Evolutionary conservation across 2,113 vertebrate species (phyloP).

Genomic region (Callithrix jacchus): DNA sequence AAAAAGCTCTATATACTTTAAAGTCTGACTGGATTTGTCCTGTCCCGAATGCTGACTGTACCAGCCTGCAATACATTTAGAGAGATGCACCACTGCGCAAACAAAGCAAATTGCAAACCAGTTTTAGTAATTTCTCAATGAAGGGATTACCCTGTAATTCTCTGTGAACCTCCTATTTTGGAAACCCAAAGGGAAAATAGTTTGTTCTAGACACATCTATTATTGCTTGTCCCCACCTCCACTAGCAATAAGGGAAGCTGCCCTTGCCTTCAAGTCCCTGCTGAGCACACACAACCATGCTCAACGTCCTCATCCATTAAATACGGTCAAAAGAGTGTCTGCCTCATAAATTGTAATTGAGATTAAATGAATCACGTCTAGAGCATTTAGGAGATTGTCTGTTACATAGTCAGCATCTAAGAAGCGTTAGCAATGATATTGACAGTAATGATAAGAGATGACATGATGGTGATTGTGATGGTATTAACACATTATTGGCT

Average conservation of each 20-base stretch:
- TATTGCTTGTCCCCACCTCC: neutral
- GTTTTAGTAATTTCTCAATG: constrained; percentile 52
- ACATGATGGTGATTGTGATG: neutral
- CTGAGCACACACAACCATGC: neutral
- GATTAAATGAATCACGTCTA: constrained; percentile 3
- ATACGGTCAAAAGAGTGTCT: neutral
- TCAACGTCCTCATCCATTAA: neutral
- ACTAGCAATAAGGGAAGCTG: neutral
- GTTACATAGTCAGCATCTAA: neutral
- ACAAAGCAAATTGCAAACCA: neutral
- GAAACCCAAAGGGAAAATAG: constrained; percentile 3
- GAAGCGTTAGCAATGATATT: neutral
- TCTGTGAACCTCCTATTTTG: constrained; percentile 14
- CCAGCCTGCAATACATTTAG: constrained; percentile 1
- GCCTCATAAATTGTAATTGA: neutral
- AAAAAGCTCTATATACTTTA: neutral
- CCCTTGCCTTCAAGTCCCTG: neutral
- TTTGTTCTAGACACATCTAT: neutral
- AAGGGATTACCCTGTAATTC: constrained; percentile 37
- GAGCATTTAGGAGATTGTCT: neutral
- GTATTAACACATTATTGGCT: neutral
- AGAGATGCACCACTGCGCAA: neutral
- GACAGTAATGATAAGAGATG: neutral
- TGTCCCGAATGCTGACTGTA: neutral
- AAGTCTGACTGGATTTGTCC: neutral